Percentiles rank a stretch among this genome's conserved stretches.
Conservation (phyloP, 2,113 vertebrate genomes). For the Lophura nycthemera region DNA sequence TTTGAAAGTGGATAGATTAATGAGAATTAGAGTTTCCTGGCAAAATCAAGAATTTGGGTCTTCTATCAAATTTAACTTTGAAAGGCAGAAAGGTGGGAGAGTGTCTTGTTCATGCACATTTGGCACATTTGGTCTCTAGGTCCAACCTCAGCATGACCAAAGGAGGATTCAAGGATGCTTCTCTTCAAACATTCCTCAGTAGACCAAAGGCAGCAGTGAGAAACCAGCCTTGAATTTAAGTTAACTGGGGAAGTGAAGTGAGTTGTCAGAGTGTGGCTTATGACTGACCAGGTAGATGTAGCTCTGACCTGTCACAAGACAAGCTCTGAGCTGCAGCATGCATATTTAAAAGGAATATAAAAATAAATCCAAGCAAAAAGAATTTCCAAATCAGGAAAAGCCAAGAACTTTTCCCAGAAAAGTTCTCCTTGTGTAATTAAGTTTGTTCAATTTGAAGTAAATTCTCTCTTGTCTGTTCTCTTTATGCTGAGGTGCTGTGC, state of each 20-base stretch:
- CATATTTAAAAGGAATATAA: neutral
- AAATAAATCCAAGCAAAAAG: neutral
- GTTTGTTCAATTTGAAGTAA: constrained; percentile 18
- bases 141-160: neutral
- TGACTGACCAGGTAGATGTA: neutral
- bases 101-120: neutral
- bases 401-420: neutral
- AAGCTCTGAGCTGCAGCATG: neutral
- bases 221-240: neutral
- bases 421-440: constrained; percentile 24
- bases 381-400: neutral
- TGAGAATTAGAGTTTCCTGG: neutral
- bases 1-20: neutral
- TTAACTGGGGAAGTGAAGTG: neutral
- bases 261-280: neutral
- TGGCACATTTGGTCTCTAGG: neutral
- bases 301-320: neutral
- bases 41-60: neutral
- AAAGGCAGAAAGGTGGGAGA: neutral
- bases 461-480: constrained; percentile 12
- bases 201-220: rapidly evolving
- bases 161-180: neutral
- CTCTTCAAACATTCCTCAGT: neutral
- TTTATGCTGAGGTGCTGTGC: neutral
- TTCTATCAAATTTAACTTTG: neutral